Evolutionary conservation across 2,113 vertebrate genomes (phyloP), one percentile per base, ranked within the genome.

Genomic region (Paratilapia polleni): DNA sequence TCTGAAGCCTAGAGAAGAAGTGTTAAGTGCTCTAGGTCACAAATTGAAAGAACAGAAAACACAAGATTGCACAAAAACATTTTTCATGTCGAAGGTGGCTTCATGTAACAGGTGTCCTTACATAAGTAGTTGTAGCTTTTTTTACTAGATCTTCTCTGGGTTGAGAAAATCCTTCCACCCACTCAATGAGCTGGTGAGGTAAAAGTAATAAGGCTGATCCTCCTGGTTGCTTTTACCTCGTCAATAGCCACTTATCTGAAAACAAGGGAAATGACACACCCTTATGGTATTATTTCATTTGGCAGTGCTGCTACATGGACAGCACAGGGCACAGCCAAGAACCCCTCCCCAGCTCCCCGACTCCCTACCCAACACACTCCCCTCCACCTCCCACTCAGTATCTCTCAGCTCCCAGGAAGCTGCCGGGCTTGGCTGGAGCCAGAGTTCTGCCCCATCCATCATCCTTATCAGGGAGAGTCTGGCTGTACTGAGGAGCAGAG

Each of bases 391-490:
- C 77, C 64, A 83, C 80, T 60, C 79, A 56, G 87, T 93, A 91
- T 95, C 96, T 97, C 94, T 70, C 68, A 60, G 94, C 96, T 96
- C 96, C 96, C 96, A 95, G 97, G 95, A 96, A 97, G 95, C 94
- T 81, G 92, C 92, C 81, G 75, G 96, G 95, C 96, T 96, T 4
- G 85, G 82, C 94, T 97, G 97, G 97, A 98, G 97, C 97, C 97
- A 97, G 94, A 93, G 92, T 95, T 93, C 91, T 96, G 93, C 94
- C 94, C 93, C 91, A 98, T 98, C 97, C 97, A 97, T 98, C 97
- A 98, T 92, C 93, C 97, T 98, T 98, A 98, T 98, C 97, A 96
- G 34, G 78, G 88, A 41, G 74, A 82, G 95, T 88, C 95, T 97
- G 97, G 96, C 97, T 92, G 96, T 85, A 84, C 80, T 4, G 87